phyloP scores from a whole-genome alignment of 2,797 vertebrate genomes.

The Lerista edwardsae region DNA sequence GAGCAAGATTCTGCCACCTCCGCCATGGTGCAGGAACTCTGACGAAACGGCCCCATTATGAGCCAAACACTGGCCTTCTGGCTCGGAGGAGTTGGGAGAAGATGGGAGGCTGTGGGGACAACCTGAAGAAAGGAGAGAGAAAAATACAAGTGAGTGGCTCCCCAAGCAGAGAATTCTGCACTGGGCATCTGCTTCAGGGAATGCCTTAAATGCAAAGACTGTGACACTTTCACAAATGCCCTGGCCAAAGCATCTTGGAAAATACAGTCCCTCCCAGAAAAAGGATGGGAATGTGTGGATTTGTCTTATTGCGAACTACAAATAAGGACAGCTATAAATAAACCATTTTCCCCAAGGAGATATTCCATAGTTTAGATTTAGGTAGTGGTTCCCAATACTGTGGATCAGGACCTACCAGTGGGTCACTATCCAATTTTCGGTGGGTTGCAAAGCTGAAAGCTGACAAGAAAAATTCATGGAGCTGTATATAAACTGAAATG shows the following conservation, averaged over 20 bases:
- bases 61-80: conserved; percentile 71
- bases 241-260: no score
- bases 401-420: no score
- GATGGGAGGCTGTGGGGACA: conserved; percentile 86
- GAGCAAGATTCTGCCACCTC: conserved; percentile 81
- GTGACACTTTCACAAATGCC: not conserved
- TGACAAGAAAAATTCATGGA: no score
- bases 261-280: not conserved
- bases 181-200: not conserved
- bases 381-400: no score
- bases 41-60: conserved; percentile 80
- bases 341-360: not conserved
- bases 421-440: no score
- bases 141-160: not conserved
- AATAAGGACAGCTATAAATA: not conserved
- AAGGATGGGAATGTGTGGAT: not conserved
- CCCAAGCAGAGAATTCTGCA: not conserved
- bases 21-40: conserved; percentile 79
- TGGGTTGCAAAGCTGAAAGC: no score
- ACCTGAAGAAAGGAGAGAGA: conserved; percentile 70
- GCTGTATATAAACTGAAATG: no score
- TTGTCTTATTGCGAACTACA: not conserved
- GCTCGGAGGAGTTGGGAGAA: conserved; percentile 77
- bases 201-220: not conserved
- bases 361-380: no score